These are phyloP conservation scores for Phaedon cochleariae DNA, from an alignment of 2,888 invertebrate genomes.

Conservation along the genomic window DNA sequence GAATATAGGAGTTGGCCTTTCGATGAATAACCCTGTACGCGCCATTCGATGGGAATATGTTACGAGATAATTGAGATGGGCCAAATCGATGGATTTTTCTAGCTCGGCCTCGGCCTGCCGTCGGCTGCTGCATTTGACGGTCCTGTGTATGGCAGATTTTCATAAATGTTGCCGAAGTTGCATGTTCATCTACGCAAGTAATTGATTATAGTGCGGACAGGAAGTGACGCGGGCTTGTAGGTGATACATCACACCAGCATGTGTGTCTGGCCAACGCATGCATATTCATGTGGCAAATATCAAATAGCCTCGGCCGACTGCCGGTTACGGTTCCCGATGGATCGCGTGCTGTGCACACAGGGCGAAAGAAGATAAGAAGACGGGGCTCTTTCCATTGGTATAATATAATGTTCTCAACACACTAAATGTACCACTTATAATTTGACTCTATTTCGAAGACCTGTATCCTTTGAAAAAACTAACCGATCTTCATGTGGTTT, in stretches of 20 bases:
- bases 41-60: too few species aligned
- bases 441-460: too few species aligned
- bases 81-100: neutral
- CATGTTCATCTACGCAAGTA: slow-evolving; percentile 63
- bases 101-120: slow-evolving; percentile 42
- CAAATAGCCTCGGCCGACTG: slow-evolving; percentile 24
- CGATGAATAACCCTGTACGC: too few species aligned
- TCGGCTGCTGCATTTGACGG: slow-evolving; percentile 54
- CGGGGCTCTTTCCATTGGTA: neutral
- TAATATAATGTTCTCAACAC: too few species aligned
- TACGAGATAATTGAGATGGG: neutral
- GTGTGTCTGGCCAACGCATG: slow-evolving; percentile 56
- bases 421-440: too few species aligned
- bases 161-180: slow-evolving; percentile 62
- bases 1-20: too few species aligned
- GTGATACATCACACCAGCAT: slow-evolving; percentile 58
- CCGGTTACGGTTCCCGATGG: slow-evolving; percentile 18
- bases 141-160: slow-evolving; percentile 59
- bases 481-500: too few species aligned
- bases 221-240: slow-evolving; percentile 58
- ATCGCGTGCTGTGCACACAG: slow-evolving; percentile 19
- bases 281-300: slow-evolving; percentile 58
- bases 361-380: slow-evolving; percentile 23
- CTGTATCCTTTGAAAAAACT: too few species aligned
- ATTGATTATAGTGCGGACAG: slow-evolving; percentile 61